Evolutionary conservation across 2,888 invertebrate species (phyloP), one percentile per base, ranked within the genome.

Genomic region (Xestia sexstrigata): DNA sequence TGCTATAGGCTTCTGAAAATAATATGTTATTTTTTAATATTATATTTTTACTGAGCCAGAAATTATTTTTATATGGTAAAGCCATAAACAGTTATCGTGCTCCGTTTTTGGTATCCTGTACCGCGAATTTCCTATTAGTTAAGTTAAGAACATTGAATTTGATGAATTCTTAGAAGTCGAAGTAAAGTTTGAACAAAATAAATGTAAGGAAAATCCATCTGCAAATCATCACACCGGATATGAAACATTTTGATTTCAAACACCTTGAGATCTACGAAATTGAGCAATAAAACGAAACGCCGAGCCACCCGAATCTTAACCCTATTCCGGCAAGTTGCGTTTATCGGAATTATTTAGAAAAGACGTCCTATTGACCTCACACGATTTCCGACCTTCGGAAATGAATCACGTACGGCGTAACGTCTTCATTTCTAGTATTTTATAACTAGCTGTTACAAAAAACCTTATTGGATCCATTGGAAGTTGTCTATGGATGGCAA

Each of bases 371-470:
- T 70, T 88, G 89, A 83, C 89, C 88, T 79, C 88, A 88, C 88
- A 89, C 89, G 87, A 84, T 81, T 77, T 30, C 78, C 75, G 75
- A 87, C 80, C 77, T 83, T 77, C 81, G 79, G 76, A 88, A 89
- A 91, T 89, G 85, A 88, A 84, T 81, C 92, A 92, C 92, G 92
- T 92, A 87, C 90, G 52, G 72, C 60, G 82, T 89, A 90, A 92
- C 90, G 88, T 91, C 92, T 92, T 90, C 89, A 92, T 92, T 89
- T 82, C 74, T 76, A 87, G 82, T 88, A 89, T 88, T 89, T 79
- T 79, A 78, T 90, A 90, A 91, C 87, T 88, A 86, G 86, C 76
- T 60, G 62, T 70, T 74, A 88, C 81, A 90, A 90, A 92, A 92
- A 92, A 86, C 68, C 47, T 76, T 81, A 84, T 88, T 87, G 80